phyloP scores from a whole-genome alignment of 1,140 invertebrate species.

The Ceratina japonica region DNA sequence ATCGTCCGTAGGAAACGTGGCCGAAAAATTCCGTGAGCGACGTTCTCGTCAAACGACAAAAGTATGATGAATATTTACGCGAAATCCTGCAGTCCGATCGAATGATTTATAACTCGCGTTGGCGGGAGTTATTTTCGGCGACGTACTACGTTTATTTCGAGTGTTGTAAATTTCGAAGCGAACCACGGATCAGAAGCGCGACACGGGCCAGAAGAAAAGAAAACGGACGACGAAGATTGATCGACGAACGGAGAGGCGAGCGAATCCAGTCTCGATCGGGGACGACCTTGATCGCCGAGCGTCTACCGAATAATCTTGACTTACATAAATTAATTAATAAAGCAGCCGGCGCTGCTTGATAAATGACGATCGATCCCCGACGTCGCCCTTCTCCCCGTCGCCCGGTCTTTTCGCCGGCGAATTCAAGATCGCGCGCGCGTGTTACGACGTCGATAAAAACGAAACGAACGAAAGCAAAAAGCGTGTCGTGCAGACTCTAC shows the following conservation, averaged over 20 bases:
- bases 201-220: not conserved
- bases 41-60: not conserved
- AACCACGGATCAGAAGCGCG: conserved; percentile 12
- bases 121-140: conserved; percentile 10
- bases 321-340: conserved; percentile 25
- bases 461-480: too few relatives aligned
- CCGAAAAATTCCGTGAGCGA: too few relatives aligned
- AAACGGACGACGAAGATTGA: not conserved
- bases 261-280: not conserved
- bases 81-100: conserved; percentile 9
- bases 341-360: not conserved
- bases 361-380: too few relatives aligned
- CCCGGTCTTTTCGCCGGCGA: too few relatives aligned
- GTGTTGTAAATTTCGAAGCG: conserved; percentile 15
- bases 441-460: too few relatives aligned
- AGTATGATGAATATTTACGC: conserved; percentile 20
- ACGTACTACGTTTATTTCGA: conserved; percentile 10
- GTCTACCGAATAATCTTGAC: not conserved
- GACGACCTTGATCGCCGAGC: conserved; percentile 20
- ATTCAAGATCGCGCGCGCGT: too few relatives aligned
- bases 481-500: too few relatives aligned
- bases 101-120: conserved; percentile 14
- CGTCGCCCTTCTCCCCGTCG: too few relatives aligned
- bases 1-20: too few relatives aligned
- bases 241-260: not conserved